These are phyloP conservation scores for Nettapus auritus DNA, from an alignment of 2,113 vertebrate species.

Conservation along the genomic window DNA sequence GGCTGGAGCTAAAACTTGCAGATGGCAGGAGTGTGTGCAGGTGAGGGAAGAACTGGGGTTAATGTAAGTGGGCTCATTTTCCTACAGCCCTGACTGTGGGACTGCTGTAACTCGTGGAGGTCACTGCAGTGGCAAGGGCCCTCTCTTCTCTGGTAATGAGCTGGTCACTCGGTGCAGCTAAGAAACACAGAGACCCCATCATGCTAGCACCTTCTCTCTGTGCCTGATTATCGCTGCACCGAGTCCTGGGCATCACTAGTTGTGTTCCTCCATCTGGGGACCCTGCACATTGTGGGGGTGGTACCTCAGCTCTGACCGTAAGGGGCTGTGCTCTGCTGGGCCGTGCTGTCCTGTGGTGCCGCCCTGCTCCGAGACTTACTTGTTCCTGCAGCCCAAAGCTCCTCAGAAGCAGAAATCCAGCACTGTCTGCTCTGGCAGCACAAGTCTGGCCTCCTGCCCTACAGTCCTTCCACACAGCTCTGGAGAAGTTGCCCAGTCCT, in stretches of 20 bases:
- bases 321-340: neutral
- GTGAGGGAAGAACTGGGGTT: neutral
- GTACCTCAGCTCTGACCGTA: neutral
- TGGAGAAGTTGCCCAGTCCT: neutral
- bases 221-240: neutral
- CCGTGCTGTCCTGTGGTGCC: neutral
- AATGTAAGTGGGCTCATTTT: fast-evolving
- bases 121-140: neutral
- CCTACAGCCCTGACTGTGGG: neutral
- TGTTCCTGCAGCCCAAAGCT: neutral
- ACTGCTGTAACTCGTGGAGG: neutral
- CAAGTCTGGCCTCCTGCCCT: neutral
- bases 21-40: neutral
- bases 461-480: fast-evolving
- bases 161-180: neutral
- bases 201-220: neutral
- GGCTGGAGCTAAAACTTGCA: neutral
- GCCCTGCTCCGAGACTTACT: neutral
- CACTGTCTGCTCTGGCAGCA: neutral
- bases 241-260: neutral
- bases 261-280: neutral
- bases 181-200: neutral
- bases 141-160: neutral
- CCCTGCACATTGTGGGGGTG: fast-evolving
- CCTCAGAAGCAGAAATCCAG: neutral